phyloP scores from a whole-genome alignment of 2,888 invertebrate genomes.

The Hermaeophaga mercurialis region DNA sequence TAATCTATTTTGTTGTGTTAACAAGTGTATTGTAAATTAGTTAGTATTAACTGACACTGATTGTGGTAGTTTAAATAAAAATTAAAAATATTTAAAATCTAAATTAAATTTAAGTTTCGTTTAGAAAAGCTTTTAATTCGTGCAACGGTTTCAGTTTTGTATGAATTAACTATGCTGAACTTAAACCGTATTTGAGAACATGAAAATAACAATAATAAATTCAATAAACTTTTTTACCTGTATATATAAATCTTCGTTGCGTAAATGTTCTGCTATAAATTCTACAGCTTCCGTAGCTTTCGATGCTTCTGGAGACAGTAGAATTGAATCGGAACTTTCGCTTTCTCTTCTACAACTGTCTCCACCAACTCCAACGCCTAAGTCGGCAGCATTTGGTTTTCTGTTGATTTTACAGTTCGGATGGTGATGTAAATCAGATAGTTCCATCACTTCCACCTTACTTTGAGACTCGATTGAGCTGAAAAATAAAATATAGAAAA shows the following conservation, averaged over 20 bases:
- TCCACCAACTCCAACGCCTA: constrained; percentile 62
- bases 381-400: constrained; percentile 66
- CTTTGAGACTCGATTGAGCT: constrained; percentile 77
- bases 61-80: too few species aligned
- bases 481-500: constrained; percentile 35
- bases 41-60: too few species aligned
- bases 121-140: too few species aligned
- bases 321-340: constrained; percentile 88
- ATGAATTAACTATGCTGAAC: too few species aligned
- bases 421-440: constrained; percentile 94
- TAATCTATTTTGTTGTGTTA: too few species aligned
- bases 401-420: constrained; percentile 95
- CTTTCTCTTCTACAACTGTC: constrained; percentile 82
- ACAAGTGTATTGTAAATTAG: too few species aligned
- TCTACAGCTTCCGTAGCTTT: constrained; percentile 97
- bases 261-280: constrained; percentile 96
- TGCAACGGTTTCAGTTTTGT: too few species aligned
- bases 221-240: too few species aligned
- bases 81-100: too few species aligned
- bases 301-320: constrained; percentile 90
- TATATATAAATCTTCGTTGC: constrained; percentile 97
- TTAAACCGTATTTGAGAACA: too few species aligned
- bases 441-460: constrained; percentile 92
- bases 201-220: too few species aligned
- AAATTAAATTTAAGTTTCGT: too few species aligned